Evolutionary conservation across 2,113 vertebrate genomes (phyloP).

Genomic region (Corvus hawaiiensis): DNA sequence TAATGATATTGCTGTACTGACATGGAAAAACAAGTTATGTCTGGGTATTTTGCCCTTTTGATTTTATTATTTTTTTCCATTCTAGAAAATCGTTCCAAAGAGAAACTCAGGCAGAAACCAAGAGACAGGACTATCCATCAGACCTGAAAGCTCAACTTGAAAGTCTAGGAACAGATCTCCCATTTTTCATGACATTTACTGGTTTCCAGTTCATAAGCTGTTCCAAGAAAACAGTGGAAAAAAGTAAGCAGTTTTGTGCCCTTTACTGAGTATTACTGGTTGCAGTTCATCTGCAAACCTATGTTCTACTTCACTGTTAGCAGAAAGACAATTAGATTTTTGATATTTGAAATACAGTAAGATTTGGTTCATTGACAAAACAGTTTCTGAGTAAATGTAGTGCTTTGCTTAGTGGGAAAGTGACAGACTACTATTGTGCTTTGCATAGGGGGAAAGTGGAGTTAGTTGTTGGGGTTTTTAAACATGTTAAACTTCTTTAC

Average conservation of each 20-base stretch:
- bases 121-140: not conserved
- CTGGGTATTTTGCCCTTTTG: not conserved
- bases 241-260: conserved; percentile 67
- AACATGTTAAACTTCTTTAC: not conserved
- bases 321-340: not conserved
- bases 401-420: not conserved
- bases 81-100: conserved; percentile 54
- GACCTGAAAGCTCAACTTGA: conserved; percentile 70
- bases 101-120: not conserved
- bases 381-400: not conserved
- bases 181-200: conserved; percentile 73
- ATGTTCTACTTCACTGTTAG: not conserved
- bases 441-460: not conserved
- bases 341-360: not conserved
- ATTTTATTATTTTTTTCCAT: not conserved
- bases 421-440: not conserved
- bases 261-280: not conserved
- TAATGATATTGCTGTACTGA: not conserved
- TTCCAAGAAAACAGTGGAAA: conserved; percentile 70
- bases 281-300: not conserved
- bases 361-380: not conserved
- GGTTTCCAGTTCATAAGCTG: conserved; percentile 78
- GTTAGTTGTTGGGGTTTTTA: not conserved
- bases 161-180: conserved; percentile 72
- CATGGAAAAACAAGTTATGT: not conserved